These are phyloP conservation scores for Microcebus ravelobensis DNA, from an alignment of 2,113 vertebrate genomes.

Conservation along the genomic window DNA sequence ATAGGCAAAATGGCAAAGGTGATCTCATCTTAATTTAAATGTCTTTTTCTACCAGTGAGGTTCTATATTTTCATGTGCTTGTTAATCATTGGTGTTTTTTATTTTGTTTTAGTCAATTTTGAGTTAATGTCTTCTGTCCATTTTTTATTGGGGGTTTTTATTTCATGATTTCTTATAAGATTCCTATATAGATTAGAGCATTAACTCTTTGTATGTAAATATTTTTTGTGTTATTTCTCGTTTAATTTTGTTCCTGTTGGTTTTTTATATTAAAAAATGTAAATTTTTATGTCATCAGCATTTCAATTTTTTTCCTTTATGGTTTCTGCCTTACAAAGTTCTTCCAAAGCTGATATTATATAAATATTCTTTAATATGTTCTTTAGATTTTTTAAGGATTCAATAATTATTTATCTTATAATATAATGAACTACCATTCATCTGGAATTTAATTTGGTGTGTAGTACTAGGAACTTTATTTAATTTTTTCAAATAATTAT, in stretches of 20 bases:
- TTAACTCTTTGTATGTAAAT: neutral
- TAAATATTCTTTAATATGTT: neutral
- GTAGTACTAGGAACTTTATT: neutral
- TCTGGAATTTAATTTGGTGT: constrained; percentile 9
- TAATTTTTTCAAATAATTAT: neutral
- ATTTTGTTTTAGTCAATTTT: neutral
- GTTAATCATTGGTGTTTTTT: neutral
- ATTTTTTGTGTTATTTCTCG: neutral
- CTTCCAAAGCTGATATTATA: neutral
- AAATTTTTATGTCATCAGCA: neutral
- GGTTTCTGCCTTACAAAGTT: neutral
- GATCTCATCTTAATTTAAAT: neutral
- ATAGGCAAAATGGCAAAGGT: neutral
- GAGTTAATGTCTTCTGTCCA: neutral
- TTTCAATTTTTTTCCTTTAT: neutral
- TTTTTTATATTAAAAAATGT: neutral
- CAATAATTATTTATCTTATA: neutral
- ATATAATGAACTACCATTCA: neutral
- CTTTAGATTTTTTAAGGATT: neutral
- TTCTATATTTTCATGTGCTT: neutral
- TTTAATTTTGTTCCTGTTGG: neutral
- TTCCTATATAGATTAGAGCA: neutral
- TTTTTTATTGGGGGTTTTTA: neutral
- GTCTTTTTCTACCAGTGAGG: neutral
- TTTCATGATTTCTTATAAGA: neutral